A percentile compares a stretch with the other conserved stretches of the same genome.
Evolutionary conservation across 2,797 vertebrate species (phyloP).

Genomic region (Paramormyrops hopkinsi): DNA sequence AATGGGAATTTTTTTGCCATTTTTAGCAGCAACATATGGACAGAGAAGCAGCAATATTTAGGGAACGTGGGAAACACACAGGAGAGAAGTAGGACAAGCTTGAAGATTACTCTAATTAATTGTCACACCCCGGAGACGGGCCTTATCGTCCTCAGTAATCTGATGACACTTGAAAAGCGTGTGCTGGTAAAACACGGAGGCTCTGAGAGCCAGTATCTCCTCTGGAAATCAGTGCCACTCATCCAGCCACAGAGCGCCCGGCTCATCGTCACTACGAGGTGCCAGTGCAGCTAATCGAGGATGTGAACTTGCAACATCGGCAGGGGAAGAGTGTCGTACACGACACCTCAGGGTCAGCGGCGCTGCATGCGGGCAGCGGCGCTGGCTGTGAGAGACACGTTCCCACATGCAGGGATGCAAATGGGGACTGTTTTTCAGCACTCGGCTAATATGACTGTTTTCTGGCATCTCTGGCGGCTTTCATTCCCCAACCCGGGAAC

Average conservation of each 20-base stretch:
- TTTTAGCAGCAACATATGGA: neutral
- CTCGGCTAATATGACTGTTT: neutral
- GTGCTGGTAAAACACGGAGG: neutral
- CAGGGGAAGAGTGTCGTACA: neutral
- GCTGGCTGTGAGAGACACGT: neutral
- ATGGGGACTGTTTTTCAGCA: neutral
- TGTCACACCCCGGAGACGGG: neutral
- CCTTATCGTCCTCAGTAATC: neutral
- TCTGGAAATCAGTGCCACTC: neutral
- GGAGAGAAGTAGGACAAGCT: neutral
- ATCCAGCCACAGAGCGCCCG: neutral
- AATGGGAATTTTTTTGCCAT: neutral
- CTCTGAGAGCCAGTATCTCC: neutral
- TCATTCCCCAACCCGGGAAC: neutral
- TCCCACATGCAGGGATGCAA: neutral
- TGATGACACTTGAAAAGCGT: neutral
- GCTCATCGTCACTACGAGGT: neutral
- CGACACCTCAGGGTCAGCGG: neutral
- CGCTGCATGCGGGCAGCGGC: neutral
- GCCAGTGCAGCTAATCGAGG: neutral
- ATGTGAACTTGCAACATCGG: neutral
- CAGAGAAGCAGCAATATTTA: neutral
- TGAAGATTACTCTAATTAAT: neutral
- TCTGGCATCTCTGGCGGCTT: neutral
- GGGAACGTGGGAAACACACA: neutral